Evolutionary conservation across 2,797 vertebrate genomes (phyloP), one percentile per base, ranked within the genome.

Genomic region (Aselliscus stoliczkanus): DNA sequence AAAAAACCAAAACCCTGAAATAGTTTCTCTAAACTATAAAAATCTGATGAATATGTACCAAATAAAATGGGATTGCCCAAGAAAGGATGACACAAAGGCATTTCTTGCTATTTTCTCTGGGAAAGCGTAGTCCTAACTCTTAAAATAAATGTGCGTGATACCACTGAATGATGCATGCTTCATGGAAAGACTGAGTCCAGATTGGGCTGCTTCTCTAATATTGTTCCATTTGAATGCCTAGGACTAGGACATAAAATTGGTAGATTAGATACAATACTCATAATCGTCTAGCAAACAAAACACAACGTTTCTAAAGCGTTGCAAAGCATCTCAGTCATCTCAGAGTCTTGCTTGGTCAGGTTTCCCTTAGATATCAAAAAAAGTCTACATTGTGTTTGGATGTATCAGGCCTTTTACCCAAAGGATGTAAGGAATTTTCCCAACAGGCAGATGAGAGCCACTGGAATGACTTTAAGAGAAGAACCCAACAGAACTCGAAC

Each of bases 121-220:
- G 47, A 97, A 96, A 82, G 34, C 42, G 90, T 95, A 96, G 77
- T 86, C 39, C 72, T 80, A 86, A 88, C 15, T 85, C 93, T 85
- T 84, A 91, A 95, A 96, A 95, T 92, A 93, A 96, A 85, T 67
- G 21, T 65, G 69, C 65, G 31, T 44, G 54, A 83, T 34, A 80
- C 76, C 70, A 76, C 69, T 76, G 80, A 76, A 34, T 84, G 70
- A 79, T 25, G 27, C 6, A 29, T 21, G 29, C 52, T 77, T 70
- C 64, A 58, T 0, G 39, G 93, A 69, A 90, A 95, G 47, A 25
- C 0, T 79, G 58, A 52, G 39, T 82, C 56, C 29, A 37, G 39
- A 31, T 31, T 27, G 15, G 62, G 27, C 6, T 83, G 58, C 75
- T 85, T 94, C 62, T 95, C 42, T 54, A 67, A 67, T 37, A 50